phyloP scores from a whole-genome alignment of 2,888 invertebrate species.

The Xanthia icteritia region DNA sequence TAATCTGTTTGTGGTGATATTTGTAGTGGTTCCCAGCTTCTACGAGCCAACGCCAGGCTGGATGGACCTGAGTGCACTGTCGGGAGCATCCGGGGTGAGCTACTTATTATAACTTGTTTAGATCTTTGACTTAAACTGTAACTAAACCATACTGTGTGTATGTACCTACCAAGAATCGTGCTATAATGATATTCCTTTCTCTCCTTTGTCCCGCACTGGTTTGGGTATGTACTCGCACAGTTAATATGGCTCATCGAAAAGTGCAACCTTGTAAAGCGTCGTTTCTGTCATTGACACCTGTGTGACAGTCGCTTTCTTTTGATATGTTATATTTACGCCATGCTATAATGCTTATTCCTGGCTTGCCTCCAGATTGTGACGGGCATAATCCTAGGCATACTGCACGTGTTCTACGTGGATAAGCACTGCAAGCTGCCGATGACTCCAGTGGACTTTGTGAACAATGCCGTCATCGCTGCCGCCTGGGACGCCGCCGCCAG shows the following conservation, averaged over 20 bases:
- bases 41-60: conserved; percentile 50
- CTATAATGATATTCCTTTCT: background rate
- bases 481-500: conserved; percentile 42
- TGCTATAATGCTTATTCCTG: background rate
- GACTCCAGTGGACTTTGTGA: conserved; percentile 55
- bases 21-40: conserved; percentile 53
- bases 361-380: conserved; percentile 24
- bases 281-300: background rate
- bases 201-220: background rate
- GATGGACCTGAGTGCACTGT: conserved; percentile 30
- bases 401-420: conserved; percentile 39
- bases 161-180: background rate
- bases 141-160: background rate
- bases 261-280: background rate
- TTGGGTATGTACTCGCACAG: background rate
- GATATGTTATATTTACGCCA: background rate
- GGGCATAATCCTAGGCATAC: conserved; percentile 37
- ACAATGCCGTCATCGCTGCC: conserved; percentile 52
- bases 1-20: conserved; percentile 2
- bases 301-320: background rate
- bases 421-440: conserved; percentile 18
- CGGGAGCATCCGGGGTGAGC: conserved; percentile 43
- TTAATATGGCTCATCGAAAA: background rate
- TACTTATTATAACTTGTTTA: background rate
- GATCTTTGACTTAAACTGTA: background rate